Evolutionary conservation across 1,140 invertebrate genomes (phyloP).

Genomic region (Penaeus chinensis): DNA sequence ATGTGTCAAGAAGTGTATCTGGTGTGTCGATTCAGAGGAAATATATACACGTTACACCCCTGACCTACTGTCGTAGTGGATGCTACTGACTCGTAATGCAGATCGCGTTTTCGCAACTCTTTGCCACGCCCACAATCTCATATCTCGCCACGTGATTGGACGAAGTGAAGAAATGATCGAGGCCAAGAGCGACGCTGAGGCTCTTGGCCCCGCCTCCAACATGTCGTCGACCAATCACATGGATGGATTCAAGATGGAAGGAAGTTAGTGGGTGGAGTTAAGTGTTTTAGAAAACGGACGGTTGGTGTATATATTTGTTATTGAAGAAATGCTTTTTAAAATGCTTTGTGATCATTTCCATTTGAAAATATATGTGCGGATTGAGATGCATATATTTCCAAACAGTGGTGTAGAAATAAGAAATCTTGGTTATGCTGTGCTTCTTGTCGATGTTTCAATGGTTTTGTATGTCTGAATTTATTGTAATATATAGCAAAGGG

Average conservation of each 20-base stretch:
- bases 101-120: background rate
- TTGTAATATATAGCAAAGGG: too few relatives aligned
- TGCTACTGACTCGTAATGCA: background rate
- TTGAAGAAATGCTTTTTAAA: background rate
- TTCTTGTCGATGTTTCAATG: too few relatives aligned
- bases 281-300: background rate
- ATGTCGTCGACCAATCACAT: background rate
- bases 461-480: too few relatives aligned
- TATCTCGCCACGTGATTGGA: too few relatives aligned
- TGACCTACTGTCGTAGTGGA: too few relatives aligned
- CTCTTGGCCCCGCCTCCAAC: constrained; percentile 26
- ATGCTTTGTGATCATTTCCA: background rate
- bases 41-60: background rate
- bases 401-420: background rate
- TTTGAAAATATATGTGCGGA: background rate
- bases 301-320: background rate
- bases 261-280: background rate
- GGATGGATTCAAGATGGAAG: background rate
- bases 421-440: too few relatives aligned
- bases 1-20: too few relatives aligned
- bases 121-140: background rate
- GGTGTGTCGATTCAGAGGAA: too few relatives aligned
- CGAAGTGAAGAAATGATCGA: background rate
- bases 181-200: constrained; percentile 37
- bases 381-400: background rate